Percentiles rank a stretch among this genome's conserved stretches.
phyloP scores from a whole-genome alignment of 2,113 vertebrate species.

The Callipepla squamata region DNA sequence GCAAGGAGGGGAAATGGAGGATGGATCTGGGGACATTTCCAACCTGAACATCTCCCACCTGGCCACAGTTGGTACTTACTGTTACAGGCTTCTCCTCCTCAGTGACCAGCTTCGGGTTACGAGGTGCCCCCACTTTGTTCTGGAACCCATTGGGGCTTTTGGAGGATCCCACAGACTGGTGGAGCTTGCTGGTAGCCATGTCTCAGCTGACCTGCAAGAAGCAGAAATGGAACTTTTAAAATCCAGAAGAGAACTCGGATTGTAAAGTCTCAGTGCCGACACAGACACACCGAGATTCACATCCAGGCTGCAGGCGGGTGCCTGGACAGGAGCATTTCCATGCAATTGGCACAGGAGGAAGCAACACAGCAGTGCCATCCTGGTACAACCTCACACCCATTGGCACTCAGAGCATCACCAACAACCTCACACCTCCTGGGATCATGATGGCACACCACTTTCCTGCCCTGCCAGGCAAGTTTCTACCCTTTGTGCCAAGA shows the following conservation, averaged over 20 bases:
- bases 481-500: not conserved
- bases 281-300: not conserved
- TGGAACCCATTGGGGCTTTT: conserved; percentile 49
- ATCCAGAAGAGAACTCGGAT: not conserved
- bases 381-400: not conserved
- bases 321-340: too few relatives aligned
- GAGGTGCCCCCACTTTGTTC: conserved; percentile 59
- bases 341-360: not conserved
- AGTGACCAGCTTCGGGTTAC: conserved; percentile 54
- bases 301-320: not conserved
- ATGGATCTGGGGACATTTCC: fast-evolving
- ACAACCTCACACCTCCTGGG: not conserved
- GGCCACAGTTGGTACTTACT: conserved; percentile 54
- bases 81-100: conserved; percentile 40
- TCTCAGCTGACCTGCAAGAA: conserved; percentile 59
- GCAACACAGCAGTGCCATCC: not conserved
- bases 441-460: not conserved
- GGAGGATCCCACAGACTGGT: not conserved
- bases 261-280: not conserved
- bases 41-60: not conserved
- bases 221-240: not conserved
- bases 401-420: not conserved
- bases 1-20: not conserved
- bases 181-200: conserved; percentile 60
- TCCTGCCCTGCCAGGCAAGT: not conserved